phyloP scores from a whole-genome alignment of 2,113 vertebrate species.

The Pelvicachromis taeniatus region DNA sequence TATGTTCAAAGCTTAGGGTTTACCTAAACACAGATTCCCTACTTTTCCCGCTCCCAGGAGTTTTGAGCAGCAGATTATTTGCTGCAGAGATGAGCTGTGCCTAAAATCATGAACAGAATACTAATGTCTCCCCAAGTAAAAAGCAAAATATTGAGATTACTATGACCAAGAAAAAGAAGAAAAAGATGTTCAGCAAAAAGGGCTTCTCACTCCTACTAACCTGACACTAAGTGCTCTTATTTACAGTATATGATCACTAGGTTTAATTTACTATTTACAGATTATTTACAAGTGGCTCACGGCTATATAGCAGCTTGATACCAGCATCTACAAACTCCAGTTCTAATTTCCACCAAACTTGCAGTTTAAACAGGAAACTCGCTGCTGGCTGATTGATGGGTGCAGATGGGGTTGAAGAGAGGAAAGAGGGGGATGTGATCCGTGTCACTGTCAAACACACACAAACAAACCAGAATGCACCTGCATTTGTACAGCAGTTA shows the following conservation, averaged over 20 bases:
- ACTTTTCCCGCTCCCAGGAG: background rate
- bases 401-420: background rate
- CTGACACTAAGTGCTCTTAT: background rate
- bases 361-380: background rate
- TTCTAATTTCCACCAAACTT: background rate
- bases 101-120: background rate
- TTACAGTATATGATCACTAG: background rate
- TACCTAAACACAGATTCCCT: background rate
- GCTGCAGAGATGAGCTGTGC: background rate
- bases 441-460: background rate
- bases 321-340: background rate
- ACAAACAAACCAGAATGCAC: background rate
- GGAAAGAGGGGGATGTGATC: background rate
- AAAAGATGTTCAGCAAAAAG: background rate
- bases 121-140: background rate
- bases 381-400: background rate
- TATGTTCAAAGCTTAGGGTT: background rate
- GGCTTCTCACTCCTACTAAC: background rate
- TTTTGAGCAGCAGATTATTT: background rate
- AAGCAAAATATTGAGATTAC: background rate
- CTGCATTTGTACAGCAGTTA: background rate
- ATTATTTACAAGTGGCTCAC: background rate
- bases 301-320: background rate
- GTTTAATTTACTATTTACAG: background rate
- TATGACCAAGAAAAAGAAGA: background rate